Conservation (phyloP, 1,140 invertebrate genomes). For the Nephila pilipes region DNA sequence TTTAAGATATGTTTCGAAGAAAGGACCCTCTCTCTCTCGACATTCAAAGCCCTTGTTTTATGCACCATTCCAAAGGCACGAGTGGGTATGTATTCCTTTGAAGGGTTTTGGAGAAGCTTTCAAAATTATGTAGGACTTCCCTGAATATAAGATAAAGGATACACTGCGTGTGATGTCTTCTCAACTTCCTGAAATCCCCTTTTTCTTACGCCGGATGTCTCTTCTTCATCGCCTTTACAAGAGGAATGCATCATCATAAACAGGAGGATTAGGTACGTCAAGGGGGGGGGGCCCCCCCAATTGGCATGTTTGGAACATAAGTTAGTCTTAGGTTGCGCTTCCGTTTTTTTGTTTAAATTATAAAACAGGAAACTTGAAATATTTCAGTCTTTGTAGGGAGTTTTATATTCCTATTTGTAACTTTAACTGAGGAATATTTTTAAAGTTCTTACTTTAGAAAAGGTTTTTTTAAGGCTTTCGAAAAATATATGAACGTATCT, state of each 20-base stretch:
- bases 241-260: conserved; percentile 26
- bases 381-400: neutral
- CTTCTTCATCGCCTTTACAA: neutral
- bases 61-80: neutral
- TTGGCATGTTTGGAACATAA: neutral
- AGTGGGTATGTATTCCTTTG: neutral
- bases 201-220: neutral
- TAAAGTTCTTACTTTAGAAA: neutral
- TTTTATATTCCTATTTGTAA: neutral
- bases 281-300: too few species aligned
- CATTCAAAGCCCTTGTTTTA: neutral
- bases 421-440: neutral
- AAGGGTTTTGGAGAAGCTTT: neutral
- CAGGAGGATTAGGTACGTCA: neutral
- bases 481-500: neutral
- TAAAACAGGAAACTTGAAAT: neutral
- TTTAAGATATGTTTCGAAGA: neutral
- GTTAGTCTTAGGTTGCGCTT: neutral
- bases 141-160: neutral
- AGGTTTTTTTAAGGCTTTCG: neutral
- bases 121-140: neutral
- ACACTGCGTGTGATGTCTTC: neutral
- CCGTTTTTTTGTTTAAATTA: neutral
- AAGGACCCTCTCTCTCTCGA: neutral
- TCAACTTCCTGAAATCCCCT: neutral